Evolutionary conservation across 1,140 invertebrate species (phyloP), one percentile per base, ranked within the genome.

Genomic region (Bombus balteatus): DNA sequence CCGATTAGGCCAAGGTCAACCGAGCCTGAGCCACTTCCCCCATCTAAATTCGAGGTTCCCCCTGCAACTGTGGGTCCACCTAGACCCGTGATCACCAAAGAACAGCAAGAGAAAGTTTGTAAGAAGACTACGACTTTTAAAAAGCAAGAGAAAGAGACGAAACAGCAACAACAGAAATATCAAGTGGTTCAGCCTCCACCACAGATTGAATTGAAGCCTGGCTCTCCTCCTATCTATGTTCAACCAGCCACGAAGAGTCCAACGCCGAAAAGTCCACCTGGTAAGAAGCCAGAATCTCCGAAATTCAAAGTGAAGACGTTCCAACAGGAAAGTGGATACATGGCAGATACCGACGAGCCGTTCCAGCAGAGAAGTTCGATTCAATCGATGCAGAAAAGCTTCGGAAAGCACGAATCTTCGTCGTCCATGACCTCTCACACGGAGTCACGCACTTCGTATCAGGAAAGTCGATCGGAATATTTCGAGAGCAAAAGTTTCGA

Each of bases 311-410:
- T 92, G 87, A 96, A 95, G 93, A 94, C 86, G 75, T 94, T 94
- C 41, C 93, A 95, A 70, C 91, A 96, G 92, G 96, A 96, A 86
- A 97, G 96, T 92, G 97, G 97, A 28, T 97, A 97, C 88, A 96
- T 96, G 92, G 97, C 97, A 3, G 97, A 97, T 90, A 97, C 97
- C 0, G 97, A 97, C 88, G 97, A 97, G 86, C 96, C 96, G 0
- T 93, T 95, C 34, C 88, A 93, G 13, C 92, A 93, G 39, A 92
- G 89, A 41, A 34, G 65, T 1, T 89, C 68, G 15, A 82, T 47
- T 39, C 86, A 72, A 32, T 89, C 86, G 53, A 87, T 80, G 43
- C 92, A 94, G 32, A 92, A 89, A 81, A 91, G 62, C 62, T 90
- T 93, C n/a, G 90, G 91, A 0, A 94, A 94, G 76, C 91, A 92